phyloP scores from a whole-genome alignment of 2,113 vertebrate genomes.

The Seriola rivoliana region DNA sequence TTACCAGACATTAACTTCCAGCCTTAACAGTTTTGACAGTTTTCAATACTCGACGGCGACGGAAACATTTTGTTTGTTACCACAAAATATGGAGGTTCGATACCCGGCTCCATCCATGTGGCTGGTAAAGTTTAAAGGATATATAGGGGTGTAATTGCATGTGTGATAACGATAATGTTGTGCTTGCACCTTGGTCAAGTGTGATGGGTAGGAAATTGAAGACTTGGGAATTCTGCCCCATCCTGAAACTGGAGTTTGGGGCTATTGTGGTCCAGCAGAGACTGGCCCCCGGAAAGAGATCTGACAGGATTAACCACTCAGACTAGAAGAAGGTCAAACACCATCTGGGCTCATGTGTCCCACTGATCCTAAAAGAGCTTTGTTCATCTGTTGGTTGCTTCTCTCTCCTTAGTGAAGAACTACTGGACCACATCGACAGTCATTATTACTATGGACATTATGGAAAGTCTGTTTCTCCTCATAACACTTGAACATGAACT shows the following conservation, averaged over 20 bases:
- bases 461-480: background rate
- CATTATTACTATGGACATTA: background rate
- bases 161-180: background rate
- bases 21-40: no score
- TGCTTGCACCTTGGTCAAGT: background rate
- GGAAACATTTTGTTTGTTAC: no score
- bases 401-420: background rate
- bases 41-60: no score
- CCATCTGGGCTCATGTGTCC: constrained; percentile 19
- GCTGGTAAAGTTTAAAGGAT: background rate
- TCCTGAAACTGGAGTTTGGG: background rate
- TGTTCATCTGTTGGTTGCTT: background rate
- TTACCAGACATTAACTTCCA: no score
- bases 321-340: constrained; percentile 17
- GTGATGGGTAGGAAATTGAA: background rate
- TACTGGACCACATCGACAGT: background rate
- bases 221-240: background rate
- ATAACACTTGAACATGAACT: background rate
- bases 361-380: constrained; percentile 23
- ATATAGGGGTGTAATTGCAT: no score
- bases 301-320: constrained; percentile 27
- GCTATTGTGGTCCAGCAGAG: background rate
- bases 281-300: background rate
- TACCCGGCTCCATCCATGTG: no score
- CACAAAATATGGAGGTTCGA: background rate